phyloP scores from a whole-genome alignment of 2,797 vertebrate genomes.

The Apodemus agrarius region DNA sequence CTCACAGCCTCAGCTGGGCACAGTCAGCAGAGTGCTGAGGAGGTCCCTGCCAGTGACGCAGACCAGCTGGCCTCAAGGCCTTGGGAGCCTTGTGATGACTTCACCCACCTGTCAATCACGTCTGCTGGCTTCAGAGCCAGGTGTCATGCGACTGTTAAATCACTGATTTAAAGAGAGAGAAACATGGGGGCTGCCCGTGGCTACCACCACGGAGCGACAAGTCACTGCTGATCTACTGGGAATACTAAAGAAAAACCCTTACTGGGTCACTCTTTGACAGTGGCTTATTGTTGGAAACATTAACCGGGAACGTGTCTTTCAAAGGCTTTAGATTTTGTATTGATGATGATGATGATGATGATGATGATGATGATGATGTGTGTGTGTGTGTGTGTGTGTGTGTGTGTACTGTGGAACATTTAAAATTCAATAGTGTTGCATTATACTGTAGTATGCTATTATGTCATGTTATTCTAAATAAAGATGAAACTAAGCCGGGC shows the following conservation, averaged over 20 bases:
- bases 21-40: not conserved
- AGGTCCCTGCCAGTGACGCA: not conserved
- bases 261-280: not conserved
- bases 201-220: not conserved
- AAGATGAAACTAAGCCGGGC: too few species aligned
- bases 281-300: not conserved
- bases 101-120: not conserved
- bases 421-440: conserved; percentile 13
- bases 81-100: not conserved
- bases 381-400: not conserved
- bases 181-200: not conserved
- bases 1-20: not conserved
- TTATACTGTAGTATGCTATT: not conserved
- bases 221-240: not conserved
- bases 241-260: conserved; percentile 21
- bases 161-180: conserved; percentile 3
- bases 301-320: conserved; percentile 9
- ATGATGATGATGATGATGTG: too few species aligned
- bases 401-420: not conserved
- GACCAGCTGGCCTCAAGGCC: conserved; percentile 52
- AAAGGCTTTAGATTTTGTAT: not conserved
- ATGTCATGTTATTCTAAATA: not conserved
- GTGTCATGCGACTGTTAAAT: not conserved
- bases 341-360: too few species aligned
- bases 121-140: conserved; percentile 6